These are phyloP conservation scores for Calcarius lapponicus DNA, from an alignment of 2,797 vertebrate species.

Conservation along the genomic window DNA sequence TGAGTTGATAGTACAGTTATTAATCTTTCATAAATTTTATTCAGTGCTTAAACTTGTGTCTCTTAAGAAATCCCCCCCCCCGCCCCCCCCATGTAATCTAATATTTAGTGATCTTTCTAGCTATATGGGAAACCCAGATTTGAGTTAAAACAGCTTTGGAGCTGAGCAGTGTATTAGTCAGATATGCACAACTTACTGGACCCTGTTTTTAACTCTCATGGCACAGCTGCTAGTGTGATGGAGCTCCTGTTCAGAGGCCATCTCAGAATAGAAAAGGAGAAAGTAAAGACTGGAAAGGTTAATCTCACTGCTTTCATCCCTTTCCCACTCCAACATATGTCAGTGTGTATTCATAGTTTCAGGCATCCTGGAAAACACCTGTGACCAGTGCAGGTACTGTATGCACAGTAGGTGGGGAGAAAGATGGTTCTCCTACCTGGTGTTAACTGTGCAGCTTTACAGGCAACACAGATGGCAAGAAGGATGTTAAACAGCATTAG, in stretches of 20 bases:
- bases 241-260: not conserved
- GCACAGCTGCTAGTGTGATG: rapidly evolving
- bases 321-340: not conserved
- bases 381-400: not conserved
- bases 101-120: not conserved
- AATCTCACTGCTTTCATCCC: rapidly evolving
- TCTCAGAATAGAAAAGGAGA: not conserved
- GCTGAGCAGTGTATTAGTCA: rapidly evolving
- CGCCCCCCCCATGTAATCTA: not conserved
- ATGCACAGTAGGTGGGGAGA: rapidly evolving
- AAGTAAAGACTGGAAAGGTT: not conserved
- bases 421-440: not conserved
- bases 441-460: rapidly evolving
- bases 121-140: not conserved
- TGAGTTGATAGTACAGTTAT: not conserved
- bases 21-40: not conserved
- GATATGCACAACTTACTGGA: not conserved
- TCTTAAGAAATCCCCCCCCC: not conserved
- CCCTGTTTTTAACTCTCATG: not conserved
- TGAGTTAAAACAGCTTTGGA: not conserved
- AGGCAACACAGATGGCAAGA: not conserved
- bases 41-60: not conserved
- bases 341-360: not conserved
- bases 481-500: not conserved
- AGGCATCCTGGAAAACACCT: not conserved